Percentiles rank a stretch among this genome's conserved stretches.
phyloP scores from a whole-genome alignment of 53 echinoderm and acorn worm species.

The Paracentrotus lividus region DNA sequence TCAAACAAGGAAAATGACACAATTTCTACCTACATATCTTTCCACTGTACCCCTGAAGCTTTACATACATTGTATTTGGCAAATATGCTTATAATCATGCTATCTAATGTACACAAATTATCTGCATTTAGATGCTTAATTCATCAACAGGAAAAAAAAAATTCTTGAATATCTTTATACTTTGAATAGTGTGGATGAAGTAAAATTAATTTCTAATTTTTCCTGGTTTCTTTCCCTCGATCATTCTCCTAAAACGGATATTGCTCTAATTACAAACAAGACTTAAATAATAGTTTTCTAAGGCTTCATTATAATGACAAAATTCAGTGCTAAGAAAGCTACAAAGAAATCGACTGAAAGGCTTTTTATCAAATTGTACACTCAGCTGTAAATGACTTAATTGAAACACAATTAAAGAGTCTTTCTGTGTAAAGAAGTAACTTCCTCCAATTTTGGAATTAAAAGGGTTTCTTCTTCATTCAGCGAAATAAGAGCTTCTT shows the following conservation, averaged over 20 bases:
- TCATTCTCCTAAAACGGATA: not conserved
- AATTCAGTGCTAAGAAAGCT: conserved; percentile 24
- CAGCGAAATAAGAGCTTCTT: not conserved
- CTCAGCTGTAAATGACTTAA: conserved; percentile 32
- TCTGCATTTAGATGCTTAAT: too few species aligned
- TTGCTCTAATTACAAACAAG: not conserved
- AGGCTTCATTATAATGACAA: conserved; percentile 32
- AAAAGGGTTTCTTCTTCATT: conserved; percentile 37
- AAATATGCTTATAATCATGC: too few species aligned
- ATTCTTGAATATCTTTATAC: too few species aligned
- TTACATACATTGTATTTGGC: too few species aligned
- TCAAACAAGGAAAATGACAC: too few species aligned
- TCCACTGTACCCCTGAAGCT: too few species aligned
- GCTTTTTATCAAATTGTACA: not conserved
- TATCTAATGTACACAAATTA: too few species aligned
- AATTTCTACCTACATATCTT: too few species aligned
- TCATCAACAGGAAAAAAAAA: too few species aligned
- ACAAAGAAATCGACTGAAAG: conserved; percentile 7
- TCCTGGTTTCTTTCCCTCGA: not conserved
- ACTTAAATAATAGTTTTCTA: not conserved
- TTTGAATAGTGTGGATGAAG: too few species aligned
- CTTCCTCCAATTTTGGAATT: conserved; percentile 48
- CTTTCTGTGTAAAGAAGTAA: conserved; percentile 14
- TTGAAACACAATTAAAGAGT: conserved; percentile 9
- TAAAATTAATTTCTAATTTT: too few species aligned